Percentiles rank a stretch among this genome's conserved stretches.
Conservation (phyloP, 92 coral and sea anemone genomes). For the Actinostola sp. region DNA sequence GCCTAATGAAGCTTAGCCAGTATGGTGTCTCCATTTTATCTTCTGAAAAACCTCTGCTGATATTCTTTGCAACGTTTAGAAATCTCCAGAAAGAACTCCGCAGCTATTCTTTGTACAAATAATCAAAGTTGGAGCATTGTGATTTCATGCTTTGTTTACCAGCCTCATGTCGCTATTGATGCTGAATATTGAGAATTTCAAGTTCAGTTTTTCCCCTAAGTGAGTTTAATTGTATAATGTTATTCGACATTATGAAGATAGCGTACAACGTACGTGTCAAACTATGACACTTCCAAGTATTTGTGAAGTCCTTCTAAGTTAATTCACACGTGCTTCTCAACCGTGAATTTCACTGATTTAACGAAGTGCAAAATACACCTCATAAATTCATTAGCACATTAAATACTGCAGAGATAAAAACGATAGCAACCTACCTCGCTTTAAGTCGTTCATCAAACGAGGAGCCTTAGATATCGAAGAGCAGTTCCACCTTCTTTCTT, state of each 20-base stretch:
- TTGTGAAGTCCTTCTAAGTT: slow-evolving; percentile 1
- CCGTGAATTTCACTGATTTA: slow-evolving; percentile 4
- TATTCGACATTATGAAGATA: background rate
- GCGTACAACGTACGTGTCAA: background rate
- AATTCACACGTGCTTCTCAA: slow-evolving; percentile 20
- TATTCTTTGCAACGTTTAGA: background rate
- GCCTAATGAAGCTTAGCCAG: slow-evolving; percentile 6
- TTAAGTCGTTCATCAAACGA: slow-evolving; percentile 58
- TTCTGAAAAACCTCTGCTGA: background rate
- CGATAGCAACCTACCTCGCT: slow-evolving; percentile 67
- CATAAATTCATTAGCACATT: slow-evolving; percentile 21
- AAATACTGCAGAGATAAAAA: background rate
- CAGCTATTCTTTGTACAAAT: background rate
- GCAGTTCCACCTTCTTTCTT: slow-evolving; percentile 85
- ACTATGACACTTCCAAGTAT: background rate
- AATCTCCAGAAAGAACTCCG: slow-evolving; percentile 9
- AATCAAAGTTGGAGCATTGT: background rate
- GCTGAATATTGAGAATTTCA: background rate
- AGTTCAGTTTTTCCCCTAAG: background rate
- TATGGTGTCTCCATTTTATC: background rate
- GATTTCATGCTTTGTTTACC: too few species aligned
- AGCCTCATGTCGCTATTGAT: too few species aligned
- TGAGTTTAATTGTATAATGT: background rate
- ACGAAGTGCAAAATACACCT: background rate
- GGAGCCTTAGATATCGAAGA: slow-evolving; percentile 71